Conservation (phyloP, 1,140 invertebrate species). For the Sminthurinus signatus region DNA sequence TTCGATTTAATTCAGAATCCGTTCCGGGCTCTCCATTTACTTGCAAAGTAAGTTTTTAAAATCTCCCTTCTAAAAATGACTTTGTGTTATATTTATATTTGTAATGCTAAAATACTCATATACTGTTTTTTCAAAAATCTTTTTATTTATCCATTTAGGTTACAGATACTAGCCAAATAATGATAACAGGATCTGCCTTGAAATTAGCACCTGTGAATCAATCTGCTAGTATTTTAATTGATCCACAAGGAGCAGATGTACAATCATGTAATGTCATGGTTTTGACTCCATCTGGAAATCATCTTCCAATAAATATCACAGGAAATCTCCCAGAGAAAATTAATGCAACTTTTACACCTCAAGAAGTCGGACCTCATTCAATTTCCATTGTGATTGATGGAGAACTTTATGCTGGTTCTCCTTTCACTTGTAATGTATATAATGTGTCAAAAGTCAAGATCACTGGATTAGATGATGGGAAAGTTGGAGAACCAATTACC, state of each 20-base stretch:
- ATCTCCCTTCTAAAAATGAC: no score
- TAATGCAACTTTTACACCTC: conserved; percentile 69
- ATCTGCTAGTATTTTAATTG: conserved; percentile 55
- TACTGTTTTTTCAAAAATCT: no score
- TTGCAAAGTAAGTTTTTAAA: conserved; percentile 74
- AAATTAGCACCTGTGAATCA: conserved; percentile 57
- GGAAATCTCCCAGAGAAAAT: conserved; percentile 54
- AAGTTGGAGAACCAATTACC: conserved; percentile 72
- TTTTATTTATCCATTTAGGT: no score
- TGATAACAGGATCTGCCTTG: conserved; percentile 55
- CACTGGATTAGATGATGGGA: conserved; percentile 54
- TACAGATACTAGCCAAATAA: conserved; percentile 55
- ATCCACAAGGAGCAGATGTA: conserved; percentile 51
- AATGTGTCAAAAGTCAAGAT: conserved; percentile 80
- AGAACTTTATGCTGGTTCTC: conserved; percentile 78
- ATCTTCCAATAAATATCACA: conserved; percentile 59
- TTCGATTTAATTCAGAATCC: conserved; percentile 92
- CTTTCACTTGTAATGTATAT: conserved; percentile 87
- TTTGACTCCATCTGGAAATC: conserved; percentile 68
- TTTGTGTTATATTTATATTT: no score
- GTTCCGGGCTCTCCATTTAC: conserved; percentile 87
- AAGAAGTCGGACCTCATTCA: conserved; percentile 76
- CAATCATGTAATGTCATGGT: conserved; percentile 59
- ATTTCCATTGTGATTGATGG: conserved; percentile 72
- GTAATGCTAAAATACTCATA: no score